phyloP scores from a whole-genome alignment of 2,797 vertebrate genomes.

The Vespertilio murinus region DNA sequence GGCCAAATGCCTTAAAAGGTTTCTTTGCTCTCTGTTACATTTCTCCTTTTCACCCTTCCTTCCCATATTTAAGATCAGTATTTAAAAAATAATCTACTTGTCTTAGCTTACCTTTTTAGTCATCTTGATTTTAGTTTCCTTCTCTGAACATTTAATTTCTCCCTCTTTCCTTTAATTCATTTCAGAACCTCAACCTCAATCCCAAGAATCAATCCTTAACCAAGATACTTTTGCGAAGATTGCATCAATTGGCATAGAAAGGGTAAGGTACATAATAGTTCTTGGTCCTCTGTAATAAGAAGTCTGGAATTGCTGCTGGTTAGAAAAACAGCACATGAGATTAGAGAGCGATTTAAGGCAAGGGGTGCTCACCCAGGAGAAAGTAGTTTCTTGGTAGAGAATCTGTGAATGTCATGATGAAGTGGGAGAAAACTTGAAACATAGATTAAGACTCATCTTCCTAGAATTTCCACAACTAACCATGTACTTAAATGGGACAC shows the following conservation, averaged over 20 bases:
- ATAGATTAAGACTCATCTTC: background rate
- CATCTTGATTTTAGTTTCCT: background rate
- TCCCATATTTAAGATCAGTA: background rate
- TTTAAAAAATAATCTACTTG: background rate
- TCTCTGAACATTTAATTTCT: background rate
- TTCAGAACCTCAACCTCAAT: slow-evolving; percentile 40
- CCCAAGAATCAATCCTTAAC: background rate
- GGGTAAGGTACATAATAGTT: slow-evolving; percentile 29
- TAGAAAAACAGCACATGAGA: background rate
- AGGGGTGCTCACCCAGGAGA: background rate
- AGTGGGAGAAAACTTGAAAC: background rate
- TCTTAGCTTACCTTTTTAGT: background rate
- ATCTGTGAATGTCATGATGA: background rate
- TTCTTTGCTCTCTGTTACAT: background rate
- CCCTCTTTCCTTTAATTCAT: background rate
- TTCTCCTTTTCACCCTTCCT: background rate
- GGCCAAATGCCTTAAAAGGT: background rate
- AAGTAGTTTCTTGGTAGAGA: background rate
- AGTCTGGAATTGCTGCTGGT: background rate
- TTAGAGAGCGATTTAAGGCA: background rate
- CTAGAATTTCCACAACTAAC: background rate
- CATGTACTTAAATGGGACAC: background rate
- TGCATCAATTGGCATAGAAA: background rate
- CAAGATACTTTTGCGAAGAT: background rate
- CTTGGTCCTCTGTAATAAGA: background rate